Evolutionary conservation across 2,888 invertebrate species (phyloP).

Genomic region (Polymixis lichenea): DNA sequence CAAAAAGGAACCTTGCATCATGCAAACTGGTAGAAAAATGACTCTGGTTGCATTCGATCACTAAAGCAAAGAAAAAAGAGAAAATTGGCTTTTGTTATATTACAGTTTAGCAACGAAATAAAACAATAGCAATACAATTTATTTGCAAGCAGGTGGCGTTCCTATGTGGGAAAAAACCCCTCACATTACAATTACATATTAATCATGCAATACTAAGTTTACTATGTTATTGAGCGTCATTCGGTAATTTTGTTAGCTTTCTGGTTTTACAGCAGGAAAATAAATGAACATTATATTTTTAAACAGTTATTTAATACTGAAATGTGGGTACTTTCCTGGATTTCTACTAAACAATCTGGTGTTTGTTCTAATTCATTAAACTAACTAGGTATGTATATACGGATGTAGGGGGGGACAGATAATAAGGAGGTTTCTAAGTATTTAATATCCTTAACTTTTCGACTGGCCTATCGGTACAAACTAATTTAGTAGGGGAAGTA

Average conservation of each 20-base stretch:
- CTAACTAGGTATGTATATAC: not conserved
- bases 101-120: not conserved
- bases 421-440: not conserved
- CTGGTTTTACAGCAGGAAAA: constrained; percentile 19
- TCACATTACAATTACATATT: constrained; percentile 1
- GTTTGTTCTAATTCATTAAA: not conserved
- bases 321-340: not conserved
- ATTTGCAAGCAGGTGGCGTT: not conserved
- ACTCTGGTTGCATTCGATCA: not conserved
- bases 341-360: not conserved
- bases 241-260: constrained; percentile 12
- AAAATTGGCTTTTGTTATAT: not conserved
- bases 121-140: not conserved
- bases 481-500: not conserved
- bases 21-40: not conserved
- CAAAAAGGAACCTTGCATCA: not conserved
- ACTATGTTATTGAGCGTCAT: constrained; percentile 2
- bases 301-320: not conserved
- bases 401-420: too few relatives aligned
- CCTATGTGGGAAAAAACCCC: constrained; percentile 12
- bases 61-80: not conserved
- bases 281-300: constrained; percentile 14
- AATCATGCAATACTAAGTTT: constrained; percentile 12
- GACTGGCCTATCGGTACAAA: not conserved
- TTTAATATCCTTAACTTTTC: not conserved